These are phyloP conservation scores for Hylaeus anthracinus DNA, from an alignment of 1,140 invertebrate genomes.

Conservation along the genomic window DNA sequence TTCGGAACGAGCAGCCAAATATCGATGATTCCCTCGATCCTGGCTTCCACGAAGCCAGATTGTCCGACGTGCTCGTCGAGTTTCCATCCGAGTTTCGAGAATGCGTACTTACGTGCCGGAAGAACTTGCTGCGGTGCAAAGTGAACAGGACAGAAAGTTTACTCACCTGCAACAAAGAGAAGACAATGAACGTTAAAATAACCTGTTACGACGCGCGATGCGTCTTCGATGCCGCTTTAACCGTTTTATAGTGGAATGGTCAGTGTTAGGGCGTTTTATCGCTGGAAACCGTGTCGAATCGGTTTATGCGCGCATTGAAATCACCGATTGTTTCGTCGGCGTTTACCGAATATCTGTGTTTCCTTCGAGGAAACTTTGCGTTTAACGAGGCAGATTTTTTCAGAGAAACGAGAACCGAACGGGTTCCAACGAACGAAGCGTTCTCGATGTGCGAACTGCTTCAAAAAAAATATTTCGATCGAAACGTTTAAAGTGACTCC, in stretches of 20 bases:
- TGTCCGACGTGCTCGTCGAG: not conserved
- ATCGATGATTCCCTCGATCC: too few relatives aligned
- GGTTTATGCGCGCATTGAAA: constrained; percentile 15
- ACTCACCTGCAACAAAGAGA: constrained; percentile 71
- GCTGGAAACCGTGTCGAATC: not conserved
- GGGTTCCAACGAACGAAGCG: too few relatives aligned
- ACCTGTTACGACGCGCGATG: not conserved
- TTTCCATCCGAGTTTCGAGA: not conserved
- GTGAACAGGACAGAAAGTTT: constrained; percentile 39
- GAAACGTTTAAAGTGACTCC: too few relatives aligned
- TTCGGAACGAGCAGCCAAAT: too few relatives aligned
- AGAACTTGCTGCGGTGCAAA: not conserved
- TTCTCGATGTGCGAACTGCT: too few relatives aligned
- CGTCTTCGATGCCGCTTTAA: not conserved
- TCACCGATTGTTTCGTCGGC: not conserved
- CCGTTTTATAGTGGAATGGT: not conserved
- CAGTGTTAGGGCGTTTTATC: not conserved
- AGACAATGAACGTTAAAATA: constrained; percentile 3
- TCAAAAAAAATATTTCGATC: too few relatives aligned
- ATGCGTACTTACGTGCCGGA: constrained; percentile 23
- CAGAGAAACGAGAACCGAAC: too few relatives aligned
- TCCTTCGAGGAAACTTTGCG: not conserved
- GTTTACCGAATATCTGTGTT: too few relatives aligned
- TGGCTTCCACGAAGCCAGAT: not conserved
- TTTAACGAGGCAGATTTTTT: not conserved